These are phyloP conservation scores for Struthio camelus DNA, from an alignment of 2,113 vertebrate species.

Conservation along the genomic window DNA sequence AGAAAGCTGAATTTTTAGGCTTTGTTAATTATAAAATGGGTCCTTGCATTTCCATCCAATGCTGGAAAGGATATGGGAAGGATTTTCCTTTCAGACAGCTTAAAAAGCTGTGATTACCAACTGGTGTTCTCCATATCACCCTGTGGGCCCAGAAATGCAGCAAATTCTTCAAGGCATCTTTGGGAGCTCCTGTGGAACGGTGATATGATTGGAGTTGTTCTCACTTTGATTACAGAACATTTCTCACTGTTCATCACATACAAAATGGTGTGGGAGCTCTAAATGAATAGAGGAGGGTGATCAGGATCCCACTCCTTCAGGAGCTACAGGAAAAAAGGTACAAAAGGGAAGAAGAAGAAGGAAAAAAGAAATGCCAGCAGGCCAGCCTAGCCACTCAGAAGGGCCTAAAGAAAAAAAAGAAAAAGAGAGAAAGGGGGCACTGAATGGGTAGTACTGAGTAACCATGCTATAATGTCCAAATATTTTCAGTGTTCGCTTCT, in stretches of 20 bases:
- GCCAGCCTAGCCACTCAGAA: not conserved
- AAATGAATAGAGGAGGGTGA: not conserved
- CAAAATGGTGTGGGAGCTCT: not conserved
- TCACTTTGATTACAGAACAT: conserved; percentile 5
- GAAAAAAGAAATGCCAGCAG: not conserved
- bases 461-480: not conserved
- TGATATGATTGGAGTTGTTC: not conserved
- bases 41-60: not conserved
- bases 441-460: not conserved
- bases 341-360: not conserved
- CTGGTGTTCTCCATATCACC: not conserved
- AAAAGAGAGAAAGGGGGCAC: not conserved
- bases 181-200: conserved; percentile 5
- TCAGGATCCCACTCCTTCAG: not conserved
- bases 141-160: not conserved
- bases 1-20: not conserved
- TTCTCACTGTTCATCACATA: not conserved
- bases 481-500: not conserved
- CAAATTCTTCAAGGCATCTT: conserved; percentile 13
- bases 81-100: not conserved
- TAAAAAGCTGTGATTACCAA: not conserved
- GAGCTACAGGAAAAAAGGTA: not conserved
- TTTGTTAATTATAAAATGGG: not conserved
- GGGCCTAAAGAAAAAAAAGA: not conserved
- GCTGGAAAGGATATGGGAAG: not conserved